Evolutionary conservation across 2,113 vertebrate species (phyloP), one percentile per base, ranked within the genome.

Genomic region (Sigmodon hispidus): DNA sequence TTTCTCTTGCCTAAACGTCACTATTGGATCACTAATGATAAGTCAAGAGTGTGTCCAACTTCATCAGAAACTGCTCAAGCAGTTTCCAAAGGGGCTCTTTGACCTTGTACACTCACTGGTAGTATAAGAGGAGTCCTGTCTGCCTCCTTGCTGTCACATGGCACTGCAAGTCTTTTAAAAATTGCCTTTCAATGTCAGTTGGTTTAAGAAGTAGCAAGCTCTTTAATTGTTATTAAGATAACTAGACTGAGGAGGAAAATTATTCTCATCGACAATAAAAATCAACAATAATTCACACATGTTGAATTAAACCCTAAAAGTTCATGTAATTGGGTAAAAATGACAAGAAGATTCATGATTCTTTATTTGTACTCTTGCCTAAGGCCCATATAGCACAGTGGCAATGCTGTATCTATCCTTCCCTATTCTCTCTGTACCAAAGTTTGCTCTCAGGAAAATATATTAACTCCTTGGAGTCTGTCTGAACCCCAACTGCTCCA

Each of bases 161-260:
- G 22, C 70, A 59, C 40, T 67, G 3, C 45, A 67, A 59, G 40
- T 22, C 50, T 87, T 72, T 48, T 8, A 36, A 36, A 36, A 31
- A 40, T 22, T 21, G 8, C 77, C 3, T 96, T 87, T 61, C 70
- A 17, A 73, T 3, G 52, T 48, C 73, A 80, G 26, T 1, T 31
- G 48, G 48, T 92, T 87, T 77, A 81, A n/a, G 26, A 92, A 59
- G 36, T 73, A 52, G 55, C 19, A 92, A 63, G 81, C 55, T 88
- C 57, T 87, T 24, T 55, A 86, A 48, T 52, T 92, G 77, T 40
- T 90, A 16, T 80, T 88, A 88, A 79, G 91, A 89, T 52, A 69
- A 50, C 34, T 65, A 89, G 91, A 70, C 21, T 43, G 59, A 91
- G 6, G 31, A 88, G 80, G n/a, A 79, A 81, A 96, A 67, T 55